Conservation (phyloP, 1,140 invertebrate species). For the Tenebrio molitor region DNA sequence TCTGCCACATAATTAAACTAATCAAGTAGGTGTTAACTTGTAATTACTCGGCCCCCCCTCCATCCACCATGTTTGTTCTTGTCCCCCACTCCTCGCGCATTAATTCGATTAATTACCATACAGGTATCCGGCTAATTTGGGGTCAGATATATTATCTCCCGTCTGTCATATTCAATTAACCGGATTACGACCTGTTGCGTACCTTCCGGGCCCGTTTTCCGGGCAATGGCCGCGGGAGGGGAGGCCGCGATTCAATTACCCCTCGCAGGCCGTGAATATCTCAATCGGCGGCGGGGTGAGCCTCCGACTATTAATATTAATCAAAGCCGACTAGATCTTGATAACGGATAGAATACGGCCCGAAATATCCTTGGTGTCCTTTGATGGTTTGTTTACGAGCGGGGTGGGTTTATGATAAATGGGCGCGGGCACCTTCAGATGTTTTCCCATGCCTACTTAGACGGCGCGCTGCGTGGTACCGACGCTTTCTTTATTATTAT, state of each 20-base stretch:
- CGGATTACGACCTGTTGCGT: no score
- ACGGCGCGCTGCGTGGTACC: slow-evolving; percentile 44
- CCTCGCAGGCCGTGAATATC: background rate
- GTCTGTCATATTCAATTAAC: no score
- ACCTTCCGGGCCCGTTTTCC: no score
- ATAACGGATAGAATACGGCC: slow-evolving; percentile 23
- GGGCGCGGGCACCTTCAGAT: slow-evolving; percentile 48
- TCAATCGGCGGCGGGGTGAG: slow-evolving; percentile 19
- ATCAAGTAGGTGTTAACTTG: no score
- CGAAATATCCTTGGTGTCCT: slow-evolving; percentile 36
- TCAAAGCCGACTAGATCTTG: slow-evolving; percentile 48
- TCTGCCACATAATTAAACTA: no score
- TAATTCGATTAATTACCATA: no score
- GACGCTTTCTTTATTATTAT: slow-evolving; percentile 51
- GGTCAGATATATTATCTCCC: no score
- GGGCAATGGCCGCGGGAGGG: background rate
- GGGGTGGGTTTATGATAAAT: slow-evolving; percentile 51
- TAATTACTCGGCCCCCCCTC: no score
- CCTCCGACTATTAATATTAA: slow-evolving; percentile 45
- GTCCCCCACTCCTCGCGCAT: no score
- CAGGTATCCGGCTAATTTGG: no score
- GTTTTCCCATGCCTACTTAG: slow-evolving; percentile 46
- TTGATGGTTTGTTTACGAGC: slow-evolving; percentile 50
- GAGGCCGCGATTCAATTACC: background rate
- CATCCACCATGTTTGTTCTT: no score